Base-by-base conservation (phyloP, 2,888 invertebrate genomes). In the Drosophila fungiperda region DNA sequence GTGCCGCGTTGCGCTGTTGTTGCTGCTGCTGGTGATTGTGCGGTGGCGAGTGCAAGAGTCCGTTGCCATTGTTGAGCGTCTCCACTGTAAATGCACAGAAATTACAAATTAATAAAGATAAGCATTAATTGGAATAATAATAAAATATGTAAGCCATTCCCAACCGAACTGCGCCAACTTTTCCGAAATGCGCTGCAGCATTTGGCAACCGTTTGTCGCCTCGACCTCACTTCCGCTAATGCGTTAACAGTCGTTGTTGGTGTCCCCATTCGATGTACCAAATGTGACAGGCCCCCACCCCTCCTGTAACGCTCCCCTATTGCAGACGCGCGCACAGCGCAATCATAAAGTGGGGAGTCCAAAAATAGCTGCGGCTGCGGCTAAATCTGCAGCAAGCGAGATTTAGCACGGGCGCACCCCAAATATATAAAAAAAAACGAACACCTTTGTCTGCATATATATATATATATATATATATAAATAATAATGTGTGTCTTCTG, bases 11-110 rank as follows among this genome's bases (percentile, higher is more conserved):
- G 54, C 81, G 78, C 54, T 80, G 87, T 63, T 86, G 83, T 67
- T 77, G 91, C 63, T 80, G 87, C 63, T 90, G 93, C 64, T 89
- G 94, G 91, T 96, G 96, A 49, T 96, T 95, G 82, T 95, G 95
- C 89, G 96, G 95, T 54, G 96, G 96, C 68, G 97, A 96, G 66
- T 96, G 96, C 84, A 96, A 95, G 87, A 96, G 93, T 82, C 96
- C 94, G 87, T 95, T 94, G 90, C 96, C 96, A 95, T 96, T 96
- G 93, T 96, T 97, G 80, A 96, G 94, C 63, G 93, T 92, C 87
- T 93, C 93, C 90, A 93, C 93, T 93, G 84, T n/a, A 85, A 81
- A 80, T 64, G 45, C 26, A 62, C 8, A 53, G 68, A 36, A 5
- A 20, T 61, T 57, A 20, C 0, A 58, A 58, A 48, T 29, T 17